Evolutionary conservation across 2,113 vertebrate species (phyloP).

Genomic region (Atherinomorus stipes): DNA sequence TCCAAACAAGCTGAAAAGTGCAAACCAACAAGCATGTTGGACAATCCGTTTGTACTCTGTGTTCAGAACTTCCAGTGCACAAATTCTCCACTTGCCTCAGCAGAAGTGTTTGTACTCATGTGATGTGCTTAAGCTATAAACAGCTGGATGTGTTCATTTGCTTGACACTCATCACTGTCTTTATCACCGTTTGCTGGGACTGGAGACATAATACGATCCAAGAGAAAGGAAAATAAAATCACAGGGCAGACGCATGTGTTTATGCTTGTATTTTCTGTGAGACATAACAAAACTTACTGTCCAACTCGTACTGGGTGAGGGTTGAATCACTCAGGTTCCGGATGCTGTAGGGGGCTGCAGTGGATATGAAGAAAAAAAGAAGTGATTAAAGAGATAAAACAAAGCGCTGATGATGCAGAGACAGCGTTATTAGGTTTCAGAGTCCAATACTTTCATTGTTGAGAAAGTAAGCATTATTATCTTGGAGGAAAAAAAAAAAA

Average conservation of each 20-base stretch:
- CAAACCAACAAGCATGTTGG: constrained; percentile 22
- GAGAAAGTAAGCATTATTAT: constrained; percentile 8
- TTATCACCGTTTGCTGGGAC: constrained; percentile 1
- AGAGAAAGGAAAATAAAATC: constrained; percentile 1
- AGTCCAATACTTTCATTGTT: constrained; percentile 10
- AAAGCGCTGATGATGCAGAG: constrained; percentile 5
- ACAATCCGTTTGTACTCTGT: background rate
- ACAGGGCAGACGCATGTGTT: background rate
- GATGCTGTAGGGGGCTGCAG: constrained; percentile 87
- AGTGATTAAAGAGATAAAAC: constrained; percentile 1
- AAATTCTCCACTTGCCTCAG: constrained; percentile 6
- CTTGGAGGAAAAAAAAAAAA: constrained; percentile 24
- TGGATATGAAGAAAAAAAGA: constrained; percentile 12
- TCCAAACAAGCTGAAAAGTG: constrained; percentile 42
- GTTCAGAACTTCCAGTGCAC: constrained; percentile 32
- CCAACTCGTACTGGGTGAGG: constrained; percentile 91
- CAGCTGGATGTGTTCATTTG: constrained; percentile 47
- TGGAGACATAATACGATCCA: constrained; percentile 6
- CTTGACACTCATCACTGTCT: background rate
- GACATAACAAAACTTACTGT: constrained; percentile 88
- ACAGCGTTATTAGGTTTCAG: constrained; percentile 28
- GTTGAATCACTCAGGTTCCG: constrained; percentile 91
- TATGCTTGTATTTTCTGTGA: background rate
- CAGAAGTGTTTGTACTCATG: constrained; percentile 21
- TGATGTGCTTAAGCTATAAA: background rate